A percentile compares a stretch with the other conserved stretches of the same genome.
Conservation (phyloP, 37 sponge, comb jelly and placozoan species). For the Petrosia ficiformis region DNA sequence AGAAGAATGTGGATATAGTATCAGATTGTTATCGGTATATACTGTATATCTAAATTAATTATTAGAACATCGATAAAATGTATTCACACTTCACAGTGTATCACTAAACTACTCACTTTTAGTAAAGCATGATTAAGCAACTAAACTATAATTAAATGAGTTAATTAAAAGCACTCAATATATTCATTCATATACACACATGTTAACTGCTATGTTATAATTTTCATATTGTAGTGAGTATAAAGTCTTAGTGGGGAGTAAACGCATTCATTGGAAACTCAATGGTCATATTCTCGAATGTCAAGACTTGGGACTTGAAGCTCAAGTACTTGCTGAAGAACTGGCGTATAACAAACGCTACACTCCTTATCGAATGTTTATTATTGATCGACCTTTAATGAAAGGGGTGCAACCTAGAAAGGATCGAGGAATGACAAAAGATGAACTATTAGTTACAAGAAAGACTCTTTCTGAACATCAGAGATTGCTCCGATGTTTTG, state of each 20-base stretch:
- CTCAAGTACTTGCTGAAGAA: conserved; percentile 41
- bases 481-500: conserved; percentile 10
- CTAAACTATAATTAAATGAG: no score
- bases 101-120: no score
- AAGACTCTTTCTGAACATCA: conserved; percentile 14
- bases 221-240: conserved; percentile 31
- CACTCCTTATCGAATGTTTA: conserved; percentile 54
- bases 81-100: no score
- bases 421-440: background rate
- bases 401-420: background rate
- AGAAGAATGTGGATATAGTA: no score
- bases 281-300: background rate
- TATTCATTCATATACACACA: background rate
- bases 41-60: no score
- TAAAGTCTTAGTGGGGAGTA: background rate
- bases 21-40: no score
- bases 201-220: background rate
- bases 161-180: no score
- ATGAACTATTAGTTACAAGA: conserved; percentile 8
- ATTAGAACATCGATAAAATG: no score
- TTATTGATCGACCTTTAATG: conserved; percentile 37
- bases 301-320: background rate
- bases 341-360: conserved; percentile 48
- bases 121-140: no score
- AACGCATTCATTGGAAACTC: conserved; percentile 29